phyloP scores from a whole-genome alignment of 1,140 invertebrate genomes.

The Hydropsyche tenuis region DNA sequence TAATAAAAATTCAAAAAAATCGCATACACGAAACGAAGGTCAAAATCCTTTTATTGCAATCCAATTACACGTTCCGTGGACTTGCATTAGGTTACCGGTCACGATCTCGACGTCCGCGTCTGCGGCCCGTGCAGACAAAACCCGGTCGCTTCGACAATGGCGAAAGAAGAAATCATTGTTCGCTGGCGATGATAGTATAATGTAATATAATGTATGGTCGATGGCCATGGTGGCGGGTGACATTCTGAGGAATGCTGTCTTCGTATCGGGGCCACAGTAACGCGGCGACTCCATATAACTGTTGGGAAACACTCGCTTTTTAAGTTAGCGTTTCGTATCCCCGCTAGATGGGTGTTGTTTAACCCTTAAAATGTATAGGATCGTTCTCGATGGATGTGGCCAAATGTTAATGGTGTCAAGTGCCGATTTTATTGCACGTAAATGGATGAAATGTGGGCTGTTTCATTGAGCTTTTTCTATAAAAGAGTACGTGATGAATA shows the following conservation, averaged over 20 bases:
- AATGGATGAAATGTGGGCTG: too few species aligned
- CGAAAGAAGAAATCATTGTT: neutral
- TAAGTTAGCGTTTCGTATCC: neutral
- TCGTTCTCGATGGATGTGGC: neutral
- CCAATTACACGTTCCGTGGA: neutral
- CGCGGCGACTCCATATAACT: neutral
- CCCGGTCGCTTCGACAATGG: neutral
- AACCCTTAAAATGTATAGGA: neutral
- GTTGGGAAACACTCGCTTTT: conserved; percentile 1
- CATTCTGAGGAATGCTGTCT: conserved; percentile 19
- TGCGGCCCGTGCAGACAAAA: too few species aligned
- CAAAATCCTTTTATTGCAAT: conserved; percentile 15
- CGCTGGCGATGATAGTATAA: neutral
- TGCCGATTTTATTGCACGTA: too few species aligned
- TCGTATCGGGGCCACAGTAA: conserved; percentile 15
- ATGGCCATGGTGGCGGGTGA: conserved; percentile 7
- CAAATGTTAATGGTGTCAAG: too few species aligned
- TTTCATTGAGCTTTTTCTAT: too few species aligned
- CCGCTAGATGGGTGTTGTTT: neutral
- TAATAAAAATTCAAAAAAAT: neutral
- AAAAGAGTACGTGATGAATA: too few species aligned
- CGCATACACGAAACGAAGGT: neutral
- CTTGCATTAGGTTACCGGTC: neutral
- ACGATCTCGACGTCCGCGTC: conserved; percentile 2
- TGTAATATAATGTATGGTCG: neutral